phyloP scores from a whole-genome alignment of 1,140 invertebrate genomes.

The Triops cancriformis region DNA sequence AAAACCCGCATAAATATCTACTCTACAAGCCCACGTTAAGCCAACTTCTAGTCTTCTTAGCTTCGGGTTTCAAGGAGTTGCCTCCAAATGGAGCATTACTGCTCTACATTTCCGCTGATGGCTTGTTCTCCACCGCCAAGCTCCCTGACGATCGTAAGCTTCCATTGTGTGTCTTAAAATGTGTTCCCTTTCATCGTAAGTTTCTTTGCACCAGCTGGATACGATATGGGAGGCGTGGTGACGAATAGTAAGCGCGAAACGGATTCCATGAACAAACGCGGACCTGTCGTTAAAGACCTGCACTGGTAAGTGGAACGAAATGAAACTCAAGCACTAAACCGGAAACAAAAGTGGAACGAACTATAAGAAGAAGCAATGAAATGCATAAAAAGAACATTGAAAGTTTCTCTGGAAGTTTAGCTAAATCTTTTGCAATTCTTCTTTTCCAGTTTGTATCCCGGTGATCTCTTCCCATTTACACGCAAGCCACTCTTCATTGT shows the following conservation, averaged over 20 bases:
- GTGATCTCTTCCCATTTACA: conserved; percentile 84
- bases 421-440: no score
- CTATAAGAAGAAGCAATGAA: background rate
- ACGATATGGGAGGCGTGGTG: conserved; percentile 82
- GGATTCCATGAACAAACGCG: conserved; percentile 53
- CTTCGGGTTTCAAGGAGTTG: conserved; percentile 84
- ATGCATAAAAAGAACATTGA: background rate
- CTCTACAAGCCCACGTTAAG: conserved; percentile 91
- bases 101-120: conserved; percentile 89
- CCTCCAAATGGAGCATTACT: conserved; percentile 81
- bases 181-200: background rate
- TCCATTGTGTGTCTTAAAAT: background rate
- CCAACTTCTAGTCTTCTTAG: conserved; percentile 86
- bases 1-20: conserved; percentile 95
- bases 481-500: conserved; percentile 86
- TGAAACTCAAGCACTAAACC: no score
- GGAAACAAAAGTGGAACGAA: no score
- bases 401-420: background rate
- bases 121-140: conserved; percentile 76
- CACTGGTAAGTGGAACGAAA: conserved; percentile 49
- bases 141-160: conserved; percentile 78
- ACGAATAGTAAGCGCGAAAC: conserved; percentile 73
- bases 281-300: conserved; percentile 61
- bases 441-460: conserved; percentile 69
- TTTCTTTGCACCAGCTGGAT: conserved; percentile 54